Evolutionary conservation across 2,888 invertebrate species (phyloP), one percentile per base, ranked within the genome.

Genomic region (Glomeris marginata): DNA sequence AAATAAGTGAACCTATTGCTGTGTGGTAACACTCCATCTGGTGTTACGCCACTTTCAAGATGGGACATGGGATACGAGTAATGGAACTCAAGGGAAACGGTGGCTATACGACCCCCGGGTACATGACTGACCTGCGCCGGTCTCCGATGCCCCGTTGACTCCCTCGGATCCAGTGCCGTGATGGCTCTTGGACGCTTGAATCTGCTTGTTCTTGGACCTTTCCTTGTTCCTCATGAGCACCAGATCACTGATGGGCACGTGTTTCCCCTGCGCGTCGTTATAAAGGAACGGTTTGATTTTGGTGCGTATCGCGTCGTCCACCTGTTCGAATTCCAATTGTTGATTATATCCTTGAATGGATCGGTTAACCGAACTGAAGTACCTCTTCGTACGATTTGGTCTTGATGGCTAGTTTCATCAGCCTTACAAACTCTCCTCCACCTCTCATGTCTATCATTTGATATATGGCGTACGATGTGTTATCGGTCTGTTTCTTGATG

Each of bases 231-330:
- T 72, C 48, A 84, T 69, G 49, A 91, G 72, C 2, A 95, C 90
- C 49, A 97, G 69, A 62, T 90, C 85, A 0, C 85, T 80, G 58
- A 94, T 81, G 0, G 91, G 88, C 60, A 95, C 81, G 67, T 87
- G 82, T 51, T 84, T 81, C 0, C 97, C 95, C 59, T 80, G 78
- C 2, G 97, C 97, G 63, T 81, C 84, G 65, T 94, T 91, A 68
- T 95, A 95, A 20, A 97, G 70, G 66, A 88, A 92, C 1, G 87
- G 88, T 60, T 85, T 84, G 13, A 92, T 86, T 65, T 88, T 86
- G 0, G 84, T 85, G 66, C 84, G 81, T 50, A 95, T 87, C 0
- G 86, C 85, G 65, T 90, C 85, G 67, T 94, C 94, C 54, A 94
- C 75, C 68, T 92, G 88, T 20, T 53, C 59, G 56, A 35, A n/a